These are phyloP conservation scores for Mirza zaza DNA, from an alignment of 2,113 vertebrate species.

Conservation along the genomic window DNA sequence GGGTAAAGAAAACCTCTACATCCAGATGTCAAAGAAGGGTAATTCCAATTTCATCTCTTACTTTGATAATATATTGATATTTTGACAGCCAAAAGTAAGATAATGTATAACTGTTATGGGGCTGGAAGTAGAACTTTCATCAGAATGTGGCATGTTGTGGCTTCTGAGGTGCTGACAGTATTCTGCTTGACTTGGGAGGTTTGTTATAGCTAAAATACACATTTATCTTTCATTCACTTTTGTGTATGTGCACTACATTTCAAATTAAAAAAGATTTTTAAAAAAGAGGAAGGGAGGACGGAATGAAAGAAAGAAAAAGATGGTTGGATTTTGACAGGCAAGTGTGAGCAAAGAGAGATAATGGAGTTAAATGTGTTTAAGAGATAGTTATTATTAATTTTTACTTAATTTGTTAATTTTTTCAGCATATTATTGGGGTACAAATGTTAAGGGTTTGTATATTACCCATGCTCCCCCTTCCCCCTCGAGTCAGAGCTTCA, in stretches of 20 bases:
- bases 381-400: neutral
- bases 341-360: neutral
- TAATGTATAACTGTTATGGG: neutral
- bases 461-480: no score
- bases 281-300: neutral
- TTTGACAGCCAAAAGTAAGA: neutral
- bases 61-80: neutral
- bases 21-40: neutral
- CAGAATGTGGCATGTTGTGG: neutral
- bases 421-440: no score
- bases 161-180: neutral
- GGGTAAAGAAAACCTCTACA: neutral
- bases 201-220: neutral
- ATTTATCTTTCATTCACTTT: neutral
- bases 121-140: neutral
- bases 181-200: neutral
- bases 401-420: no score
- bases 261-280: neutral
- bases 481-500: no score
- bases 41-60: neutral
- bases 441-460: no score
- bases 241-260: neutral
- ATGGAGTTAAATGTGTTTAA: neutral
- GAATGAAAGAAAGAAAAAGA: neutral
- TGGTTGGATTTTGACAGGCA: neutral